Evolutionary conservation across 2,888 invertebrate species (phyloP).

Genomic region (Rhopalosiphum nymphaeae): DNA sequence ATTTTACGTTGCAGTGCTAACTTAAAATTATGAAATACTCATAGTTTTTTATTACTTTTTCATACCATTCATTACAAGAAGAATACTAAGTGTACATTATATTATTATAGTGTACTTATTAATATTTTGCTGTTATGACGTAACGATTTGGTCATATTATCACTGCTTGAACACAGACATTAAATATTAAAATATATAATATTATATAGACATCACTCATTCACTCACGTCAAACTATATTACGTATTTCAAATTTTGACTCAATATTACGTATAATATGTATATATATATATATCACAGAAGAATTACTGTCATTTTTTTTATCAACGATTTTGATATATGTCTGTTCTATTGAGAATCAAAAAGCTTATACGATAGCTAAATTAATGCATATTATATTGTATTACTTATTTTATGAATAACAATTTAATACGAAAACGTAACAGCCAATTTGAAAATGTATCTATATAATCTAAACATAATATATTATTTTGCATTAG

Average conservation of each 20-base stretch:
- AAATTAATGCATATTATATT: neutral
- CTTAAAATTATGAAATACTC: constrained; percentile 18
- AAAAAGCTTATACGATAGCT: neutral
- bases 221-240: neutral
- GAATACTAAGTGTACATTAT: neutral
- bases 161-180: neutral
- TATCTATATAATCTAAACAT: neutral
- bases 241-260: neutral
- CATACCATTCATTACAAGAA: neutral
- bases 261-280: neutral
- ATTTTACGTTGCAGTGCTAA: neutral
- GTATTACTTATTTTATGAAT: neutral
- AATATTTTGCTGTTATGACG: neutral
- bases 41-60: constrained; percentile 18
- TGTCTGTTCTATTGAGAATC: neutral
- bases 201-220: neutral
- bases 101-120: neutral
- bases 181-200: neutral
- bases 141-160: neutral
- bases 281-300: neutral
- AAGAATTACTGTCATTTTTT: neutral
- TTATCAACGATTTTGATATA: neutral
- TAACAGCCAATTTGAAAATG: neutral
- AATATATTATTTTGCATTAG: neutral
- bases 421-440: neutral